Percentiles rank a stretch among this genome's conserved stretches.
Conservation (phyloP, 30 jellyfish, hydroid and myxozoan genomes). For the Clytia hemisphaerica region DNA sequence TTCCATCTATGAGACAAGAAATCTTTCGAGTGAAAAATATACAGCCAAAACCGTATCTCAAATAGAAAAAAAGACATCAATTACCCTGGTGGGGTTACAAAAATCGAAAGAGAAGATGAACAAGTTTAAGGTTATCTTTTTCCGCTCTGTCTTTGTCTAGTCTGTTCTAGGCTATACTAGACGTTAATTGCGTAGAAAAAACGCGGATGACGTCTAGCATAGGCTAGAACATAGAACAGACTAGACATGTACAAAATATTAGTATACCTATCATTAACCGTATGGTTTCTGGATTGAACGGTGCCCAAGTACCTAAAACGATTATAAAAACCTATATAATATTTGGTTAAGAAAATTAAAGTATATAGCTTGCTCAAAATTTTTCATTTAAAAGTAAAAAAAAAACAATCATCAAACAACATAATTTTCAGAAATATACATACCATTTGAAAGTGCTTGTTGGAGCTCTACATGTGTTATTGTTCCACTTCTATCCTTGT, state of each 20-base stretch:
- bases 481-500: slow-evolving; percentile 76
- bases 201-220: too few relatives aligned
- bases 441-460: slow-evolving; percentile 78
- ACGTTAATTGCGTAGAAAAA: too few relatives aligned
- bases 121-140: not conserved
- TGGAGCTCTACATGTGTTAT: slow-evolving; percentile 63
- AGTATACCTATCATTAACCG: slow-evolving; percentile 68
- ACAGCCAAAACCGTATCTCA: too few relatives aligned
- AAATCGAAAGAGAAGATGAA: not conserved
- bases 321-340: not conserved
- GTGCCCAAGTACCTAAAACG: slow-evolving; percentile 75
- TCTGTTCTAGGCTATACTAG: too few relatives aligned
- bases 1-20: too few relatives aligned
- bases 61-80: too few relatives aligned
- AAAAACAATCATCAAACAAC: not conserved
- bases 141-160: too few relatives aligned
- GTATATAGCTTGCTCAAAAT: not conserved
- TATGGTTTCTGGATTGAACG: slow-evolving; percentile 80
- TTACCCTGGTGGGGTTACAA: not conserved
- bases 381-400: not conserved
- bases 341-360: not conserved
- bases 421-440: not conserved
- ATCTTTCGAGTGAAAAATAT: too few relatives aligned
- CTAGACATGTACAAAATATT: too few relatives aligned
- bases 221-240: too few relatives aligned